Evolutionary conservation across 2,888 invertebrate genomes (phyloP).

Genomic region (Standfussiana lucernea): DNA sequence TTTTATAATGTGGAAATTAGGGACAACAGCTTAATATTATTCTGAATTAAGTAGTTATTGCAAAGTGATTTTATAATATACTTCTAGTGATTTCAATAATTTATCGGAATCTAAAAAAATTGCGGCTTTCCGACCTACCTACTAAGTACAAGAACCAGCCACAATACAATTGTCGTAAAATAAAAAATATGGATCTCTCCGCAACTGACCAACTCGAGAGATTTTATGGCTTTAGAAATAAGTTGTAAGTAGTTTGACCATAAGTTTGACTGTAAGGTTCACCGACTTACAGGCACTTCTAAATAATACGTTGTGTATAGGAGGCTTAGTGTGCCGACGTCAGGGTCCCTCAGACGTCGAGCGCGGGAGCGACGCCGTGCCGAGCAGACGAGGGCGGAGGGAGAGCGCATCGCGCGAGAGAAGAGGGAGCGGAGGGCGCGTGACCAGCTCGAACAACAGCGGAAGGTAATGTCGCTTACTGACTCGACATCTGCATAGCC

Average conservation of each 20-base stretch:
- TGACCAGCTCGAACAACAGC: conserved; percentile 81
- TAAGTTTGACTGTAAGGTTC: conserved; percentile 8
- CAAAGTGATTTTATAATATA: neutral
- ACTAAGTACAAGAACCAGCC: neutral
- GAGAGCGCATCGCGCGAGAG: conserved; percentile 82
- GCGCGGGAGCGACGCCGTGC: conserved; percentile 80
- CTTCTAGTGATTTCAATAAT: conserved; percentile 1
- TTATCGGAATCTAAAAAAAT: neutral
- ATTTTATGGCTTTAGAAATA: conserved; percentile 32
- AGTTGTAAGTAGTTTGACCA: conserved; percentile 38
- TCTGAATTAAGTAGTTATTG: neutral
- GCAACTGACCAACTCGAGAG: conserved; percentile 4
- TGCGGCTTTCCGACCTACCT: neutral
- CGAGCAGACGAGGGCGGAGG: conserved; percentile 82
- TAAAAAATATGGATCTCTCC: neutral
- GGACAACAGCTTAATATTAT: neutral
- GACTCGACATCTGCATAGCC: neutral
- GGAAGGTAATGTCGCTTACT: conserved; percentile 73
- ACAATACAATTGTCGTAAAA: neutral
- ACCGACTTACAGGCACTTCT: neutral
- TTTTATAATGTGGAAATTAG: conserved; percentile 9
- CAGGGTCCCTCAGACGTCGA: conserved; percentile 84
- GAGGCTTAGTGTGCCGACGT: conserved; percentile 83
- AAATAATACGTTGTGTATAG: conserved; percentile 65
- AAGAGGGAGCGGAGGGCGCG: conserved; percentile 74